Evolutionary conservation across 2,888 invertebrate genomes (phyloP), one percentile per base, ranked within the genome.

Genomic region (Phorcus lineatus): DNA sequence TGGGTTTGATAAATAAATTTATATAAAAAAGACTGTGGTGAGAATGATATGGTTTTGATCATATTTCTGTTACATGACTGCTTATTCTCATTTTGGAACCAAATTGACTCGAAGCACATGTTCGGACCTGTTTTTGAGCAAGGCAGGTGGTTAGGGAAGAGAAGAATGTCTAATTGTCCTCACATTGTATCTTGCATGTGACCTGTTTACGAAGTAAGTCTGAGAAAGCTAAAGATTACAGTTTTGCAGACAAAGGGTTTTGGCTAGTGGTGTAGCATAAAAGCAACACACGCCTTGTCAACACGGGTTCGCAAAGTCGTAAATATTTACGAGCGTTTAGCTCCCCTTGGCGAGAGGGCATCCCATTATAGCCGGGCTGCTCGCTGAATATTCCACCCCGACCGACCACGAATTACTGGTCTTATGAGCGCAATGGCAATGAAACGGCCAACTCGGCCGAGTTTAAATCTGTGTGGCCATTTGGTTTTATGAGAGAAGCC

Each of bases 401-500:
- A 70, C 31, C 19, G 22, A 40, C 70, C 31, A 31, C 19, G 70
- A 70, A 40, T 70, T 70, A 70, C n/a, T 70, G 70, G 28, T 36
- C 70, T 19, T 36, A 36, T 31, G 36, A 70, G n/a, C 31, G 36
- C 19, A 9, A 13, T 36, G 24, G 70, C 70, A 31, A 70, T 70
- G 70, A 70, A 70, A 70, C 36, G 70, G 19, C 28, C 36, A 40
- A 3, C 19, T 36, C 36, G 70, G 19, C 40, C 19, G 31, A 40
- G 70, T 70, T 70, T 1, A 70, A 70, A 70, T 70, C 70, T 70
- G 70, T 70, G 70, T 70, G 70, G 70, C 70, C 70, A 70, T 70
- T 70, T 70, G 70, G 70, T 19, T 70, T 70, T 70, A 70, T 36
- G 70, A 16, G 70, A 16, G 40, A 19, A 16, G 19, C 70, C 40